phyloP scores from a whole-genome alignment of 2,797 vertebrate genomes.

The Lepus townsendii region DNA sequence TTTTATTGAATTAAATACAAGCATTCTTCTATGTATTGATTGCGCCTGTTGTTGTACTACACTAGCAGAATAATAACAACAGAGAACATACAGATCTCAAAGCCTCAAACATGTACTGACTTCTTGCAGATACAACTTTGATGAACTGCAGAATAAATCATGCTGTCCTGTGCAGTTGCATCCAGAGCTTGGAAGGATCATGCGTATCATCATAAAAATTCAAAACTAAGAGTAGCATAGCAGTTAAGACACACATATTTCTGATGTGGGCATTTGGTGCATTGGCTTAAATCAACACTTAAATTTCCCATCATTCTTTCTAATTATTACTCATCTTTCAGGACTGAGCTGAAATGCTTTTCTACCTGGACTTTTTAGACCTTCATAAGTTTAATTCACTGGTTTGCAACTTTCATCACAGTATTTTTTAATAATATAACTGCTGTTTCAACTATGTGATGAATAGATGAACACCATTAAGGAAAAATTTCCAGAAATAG shows the following conservation, averaged over 20 bases:
- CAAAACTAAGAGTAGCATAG: neutral
- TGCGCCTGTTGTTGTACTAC: neutral
- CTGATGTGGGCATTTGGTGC: no score
- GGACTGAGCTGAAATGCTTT: neutral
- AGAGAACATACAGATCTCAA: neutral
- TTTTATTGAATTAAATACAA: neutral
- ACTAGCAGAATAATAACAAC: neutral
- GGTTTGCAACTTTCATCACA: neutral
- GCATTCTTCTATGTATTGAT: neutral
- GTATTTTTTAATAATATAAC: neutral
- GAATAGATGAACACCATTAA: neutral
- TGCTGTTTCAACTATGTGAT: neutral
- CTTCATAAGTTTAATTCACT: neutral
- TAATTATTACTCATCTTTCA: neutral
- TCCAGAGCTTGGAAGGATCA: neutral
- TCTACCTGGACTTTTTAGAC: constrained; percentile 1
- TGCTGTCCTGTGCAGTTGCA: neutral
- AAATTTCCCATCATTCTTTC: neutral
- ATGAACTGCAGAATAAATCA: neutral
- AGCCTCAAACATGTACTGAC: neutral
- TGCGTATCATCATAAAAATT: neutral
- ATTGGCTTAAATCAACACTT: no score
- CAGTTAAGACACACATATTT: no score
- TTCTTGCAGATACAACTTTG: neutral
- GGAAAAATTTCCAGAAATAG: constrained; percentile 7